Evolutionary conservation across 2,888 invertebrate species (phyloP).

Genomic region (Rhopalosiphum nymphaeae): DNA sequence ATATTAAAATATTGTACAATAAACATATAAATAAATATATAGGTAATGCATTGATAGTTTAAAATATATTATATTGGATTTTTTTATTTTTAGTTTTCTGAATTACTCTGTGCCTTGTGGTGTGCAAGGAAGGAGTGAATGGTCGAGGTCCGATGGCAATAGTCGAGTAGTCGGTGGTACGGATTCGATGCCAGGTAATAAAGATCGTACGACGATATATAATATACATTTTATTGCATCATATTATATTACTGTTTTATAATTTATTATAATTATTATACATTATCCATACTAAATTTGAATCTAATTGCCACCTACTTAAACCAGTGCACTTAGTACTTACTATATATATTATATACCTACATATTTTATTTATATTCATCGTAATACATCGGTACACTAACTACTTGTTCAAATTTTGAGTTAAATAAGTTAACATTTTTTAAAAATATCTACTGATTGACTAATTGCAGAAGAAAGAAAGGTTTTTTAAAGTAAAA

Average conservation of each 20-base stretch:
- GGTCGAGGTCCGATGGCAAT: neutral
- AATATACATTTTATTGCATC: neutral
- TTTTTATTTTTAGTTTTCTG: slow-evolving; percentile 37
- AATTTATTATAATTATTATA: neutral
- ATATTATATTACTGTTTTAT: neutral
- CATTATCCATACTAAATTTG: neutral
- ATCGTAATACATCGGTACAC: neutral
- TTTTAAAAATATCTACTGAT: neutral
- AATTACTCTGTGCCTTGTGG: slow-evolving; percentile 54
- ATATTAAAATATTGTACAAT: neutral
- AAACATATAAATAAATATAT: neutral
- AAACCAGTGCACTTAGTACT: neutral
- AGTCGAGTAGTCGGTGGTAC: slow-evolving; percentile 46
- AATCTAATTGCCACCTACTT: neutral
- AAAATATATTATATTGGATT: neutral
- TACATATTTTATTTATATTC: neutral
- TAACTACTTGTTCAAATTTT: neutral
- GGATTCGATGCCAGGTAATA: slow-evolving; percentile 47
- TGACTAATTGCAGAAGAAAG: neutral
- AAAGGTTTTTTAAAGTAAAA: neutral
- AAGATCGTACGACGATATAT: neutral
- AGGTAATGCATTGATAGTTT: neutral
- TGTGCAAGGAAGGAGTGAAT: slow-evolving; percentile 7
- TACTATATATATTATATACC: neutral
- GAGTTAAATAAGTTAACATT: neutral